Conservation (phyloP, 2,888 invertebrate genomes). For the Morpho helenor region DNA sequence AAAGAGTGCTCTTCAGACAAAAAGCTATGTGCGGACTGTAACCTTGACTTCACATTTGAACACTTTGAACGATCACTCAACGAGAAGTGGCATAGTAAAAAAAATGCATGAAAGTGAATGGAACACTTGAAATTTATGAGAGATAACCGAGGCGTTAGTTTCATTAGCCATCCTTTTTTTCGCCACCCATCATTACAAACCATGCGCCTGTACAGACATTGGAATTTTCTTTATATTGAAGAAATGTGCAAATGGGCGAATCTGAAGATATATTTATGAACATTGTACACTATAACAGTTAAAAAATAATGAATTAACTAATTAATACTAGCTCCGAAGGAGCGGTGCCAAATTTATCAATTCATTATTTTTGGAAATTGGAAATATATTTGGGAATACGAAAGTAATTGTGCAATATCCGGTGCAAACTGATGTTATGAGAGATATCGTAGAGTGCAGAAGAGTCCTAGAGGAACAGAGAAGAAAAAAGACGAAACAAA, state of each 20-base stretch:
- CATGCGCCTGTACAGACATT: conserved; percentile 75
- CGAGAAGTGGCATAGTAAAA: conserved; percentile 39
- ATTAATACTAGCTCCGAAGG: conserved; percentile 1
- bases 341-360: conserved; percentile 21
- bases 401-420: conserved; percentile 49
- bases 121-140: conserved; percentile 50
- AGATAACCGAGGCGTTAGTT: conserved; percentile 68
- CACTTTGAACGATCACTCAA: conserved; percentile 45
- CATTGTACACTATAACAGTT: conserved; percentile 35
- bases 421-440: conserved; percentile 48
- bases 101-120: conserved; percentile 58
- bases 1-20: conserved; percentile 71
- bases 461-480: conserved; percentile 36
- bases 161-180: conserved; percentile 60
- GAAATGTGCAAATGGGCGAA: conserved; percentile 45
- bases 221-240: conserved; percentile 52
- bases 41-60: conserved; percentile 43
- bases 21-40: conserved; percentile 62
- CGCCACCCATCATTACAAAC: conserved; percentile 52
- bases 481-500: conserved; percentile 40
- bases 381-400: conserved; percentile 42
- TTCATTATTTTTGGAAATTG: conserved; percentile 47
- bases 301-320: conserved; percentile 49
- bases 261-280: conserved; percentile 31
- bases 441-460: conserved; percentile 52